These are phyloP conservation scores for Cryptops parisi DNA, from an alignment of 2,888 invertebrate genomes.

Conservation along the genomic window DNA sequence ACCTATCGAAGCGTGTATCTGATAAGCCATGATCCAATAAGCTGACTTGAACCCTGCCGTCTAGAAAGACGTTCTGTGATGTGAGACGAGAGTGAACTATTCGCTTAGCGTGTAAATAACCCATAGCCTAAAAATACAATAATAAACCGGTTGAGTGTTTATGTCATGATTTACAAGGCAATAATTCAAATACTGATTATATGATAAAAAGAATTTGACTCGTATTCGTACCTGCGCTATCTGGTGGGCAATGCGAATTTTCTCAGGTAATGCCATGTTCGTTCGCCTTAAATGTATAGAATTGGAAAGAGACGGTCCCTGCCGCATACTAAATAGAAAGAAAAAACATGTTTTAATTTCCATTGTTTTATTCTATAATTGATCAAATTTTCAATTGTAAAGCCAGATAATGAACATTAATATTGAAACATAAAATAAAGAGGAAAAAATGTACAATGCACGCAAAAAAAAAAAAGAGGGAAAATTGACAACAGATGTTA, in stretches of 20 bases:
- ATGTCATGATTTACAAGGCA: background rate
- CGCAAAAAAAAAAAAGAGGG: background rate
- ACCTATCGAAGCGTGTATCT: constrained; percentile 27
- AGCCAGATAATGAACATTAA: background rate
- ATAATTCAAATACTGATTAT: too few relatives aligned
- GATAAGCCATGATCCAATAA: constrained; percentile 33
- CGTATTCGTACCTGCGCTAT: constrained; percentile 29
- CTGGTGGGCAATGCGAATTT: constrained; percentile 27
- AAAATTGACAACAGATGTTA: too few relatives aligned
- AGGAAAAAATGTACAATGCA: background rate
- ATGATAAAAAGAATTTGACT: too few relatives aligned
- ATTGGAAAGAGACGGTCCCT: constrained; percentile 28
- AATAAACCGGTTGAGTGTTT: background rate
- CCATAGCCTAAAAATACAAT: constrained; percentile 28
- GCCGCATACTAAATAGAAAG: constrained; percentile 23
- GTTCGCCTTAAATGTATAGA: constrained; percentile 27
- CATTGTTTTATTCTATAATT: too few relatives aligned
- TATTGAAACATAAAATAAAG: background rate
- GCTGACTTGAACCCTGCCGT: constrained; percentile 31
- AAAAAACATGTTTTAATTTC: too few relatives aligned
- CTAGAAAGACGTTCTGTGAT: constrained; percentile 33
- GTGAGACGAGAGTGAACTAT: constrained; percentile 33
- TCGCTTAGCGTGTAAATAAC: constrained; percentile 36
- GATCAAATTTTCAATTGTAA: too few relatives aligned
- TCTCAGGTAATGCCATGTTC: constrained; percentile 24